phyloP scores from a whole-genome alignment of 2,797 vertebrate species.

The Coreius guichenoti region DNA sequence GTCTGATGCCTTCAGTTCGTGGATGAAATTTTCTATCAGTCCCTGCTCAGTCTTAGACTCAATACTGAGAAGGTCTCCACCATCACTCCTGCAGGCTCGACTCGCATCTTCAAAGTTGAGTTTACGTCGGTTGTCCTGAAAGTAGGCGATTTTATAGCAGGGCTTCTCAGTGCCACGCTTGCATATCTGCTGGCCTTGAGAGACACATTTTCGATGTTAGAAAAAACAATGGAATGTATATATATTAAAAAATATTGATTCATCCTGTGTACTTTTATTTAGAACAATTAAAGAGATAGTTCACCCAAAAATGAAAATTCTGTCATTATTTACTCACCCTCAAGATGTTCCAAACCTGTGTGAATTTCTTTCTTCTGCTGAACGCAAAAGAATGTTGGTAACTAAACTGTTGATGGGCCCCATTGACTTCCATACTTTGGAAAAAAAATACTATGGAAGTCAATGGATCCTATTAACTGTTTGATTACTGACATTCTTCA shows the following conservation, averaged over 20 bases:
- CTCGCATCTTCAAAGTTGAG: constrained; percentile 86
- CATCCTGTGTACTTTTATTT: background rate
- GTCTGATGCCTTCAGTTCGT: constrained; percentile 85
- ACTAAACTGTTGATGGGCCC: too few relatives aligned
- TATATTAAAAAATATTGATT: background rate
- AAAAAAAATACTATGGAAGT: background rate
- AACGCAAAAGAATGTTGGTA: too few relatives aligned
- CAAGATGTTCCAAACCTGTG: too few relatives aligned
- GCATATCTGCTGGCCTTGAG: constrained; percentile 88
- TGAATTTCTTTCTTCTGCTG: background rate
- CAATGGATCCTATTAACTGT: too few relatives aligned
- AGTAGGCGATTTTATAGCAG: constrained; percentile 93
- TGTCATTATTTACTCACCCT: background rate
- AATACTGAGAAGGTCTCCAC: constrained; percentile 88
- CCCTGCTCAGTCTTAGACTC: constrained; percentile 86
- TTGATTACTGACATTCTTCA: background rate
- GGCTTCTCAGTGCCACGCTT: constrained; percentile 83
- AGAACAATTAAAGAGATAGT: background rate
- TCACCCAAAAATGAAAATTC: too few relatives aligned
- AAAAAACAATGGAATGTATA: background rate
- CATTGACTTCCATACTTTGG: too few relatives aligned
- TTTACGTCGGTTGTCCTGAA: constrained; percentile 83
- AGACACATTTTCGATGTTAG: background rate
- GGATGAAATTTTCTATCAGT: constrained; percentile 85
- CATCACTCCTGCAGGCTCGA: constrained; percentile 82